Evolutionary conservation across 2,888 invertebrate species (phyloP), one percentile per base, ranked within the genome.

Genomic region (Eurytoma californica): DNA sequence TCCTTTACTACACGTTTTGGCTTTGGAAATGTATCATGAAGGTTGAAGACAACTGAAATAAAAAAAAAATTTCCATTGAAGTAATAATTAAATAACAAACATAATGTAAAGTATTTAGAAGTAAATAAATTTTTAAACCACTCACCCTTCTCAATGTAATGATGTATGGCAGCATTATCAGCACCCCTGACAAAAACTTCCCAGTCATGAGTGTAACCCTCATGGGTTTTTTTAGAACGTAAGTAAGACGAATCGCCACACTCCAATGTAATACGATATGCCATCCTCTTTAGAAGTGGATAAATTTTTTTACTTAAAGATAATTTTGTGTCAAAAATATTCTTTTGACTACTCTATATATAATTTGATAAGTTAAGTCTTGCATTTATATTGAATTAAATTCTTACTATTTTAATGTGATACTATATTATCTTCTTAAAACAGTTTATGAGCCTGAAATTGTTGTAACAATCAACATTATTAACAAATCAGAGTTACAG

Each of bases 131-230:
- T 9, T 51, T n/a, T 14, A 53, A 4, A 53, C 53, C 16, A 18
- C 16, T 24, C 85, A 89, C 89, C 88, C 93, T 96, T 97, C 81
- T 98, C 98, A 77, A 98, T 94, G 92, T 96, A 98, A 89, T 95
- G 94, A 87, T 96, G 94, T 85, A 98, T 96, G 88, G 96, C 95
- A 83, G 95, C 94, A 84, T 95, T 95, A 88, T 97, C 97, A 83
- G 94, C 94, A 74, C 98, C 98, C 87, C 96, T 93, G 28, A 98
- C 97, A 91, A 95, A 98, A 73, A 98, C 95, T 90, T 97, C 96
- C 98, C 98, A 98, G 90, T 98, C 98, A 91, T 98, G 98, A 84
- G 98, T 98, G 90, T 96, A 98, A 66, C 97, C 98, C 89, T 97
- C 96, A 28, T 94, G 93, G 16, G 97, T 97, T 85, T 94, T 94